phyloP scores from a whole-genome alignment of 1,140 invertebrate species.

The Halyomorpha halys region DNA sequence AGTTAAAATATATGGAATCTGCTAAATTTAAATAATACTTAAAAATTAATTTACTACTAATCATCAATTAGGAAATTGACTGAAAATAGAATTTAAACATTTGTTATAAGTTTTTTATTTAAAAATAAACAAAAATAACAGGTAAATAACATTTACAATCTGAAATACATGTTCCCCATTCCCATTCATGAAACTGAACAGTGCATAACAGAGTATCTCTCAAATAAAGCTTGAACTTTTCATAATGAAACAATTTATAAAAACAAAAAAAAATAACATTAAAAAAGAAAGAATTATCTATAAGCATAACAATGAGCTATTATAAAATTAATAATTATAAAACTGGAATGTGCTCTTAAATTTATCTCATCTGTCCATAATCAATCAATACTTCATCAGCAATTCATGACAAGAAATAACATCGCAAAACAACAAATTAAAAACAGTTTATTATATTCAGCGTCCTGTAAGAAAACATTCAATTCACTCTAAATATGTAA shows the following conservation, averaged over 20 bases:
- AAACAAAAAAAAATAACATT: background rate
- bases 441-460: no score
- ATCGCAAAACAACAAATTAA: no score
- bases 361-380: background rate
- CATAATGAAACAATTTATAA: constrained; percentile 10
- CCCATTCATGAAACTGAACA: constrained; percentile 25
- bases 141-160: constrained; percentile 23
- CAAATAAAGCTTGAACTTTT: constrained; percentile 15
- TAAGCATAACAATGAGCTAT: constrained; percentile 5
- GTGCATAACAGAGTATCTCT: constrained; percentile 21
- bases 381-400: constrained; percentile 1
- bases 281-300: constrained; percentile 9
- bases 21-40: no score
- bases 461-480: no score
- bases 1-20: no score
- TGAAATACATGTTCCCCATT: constrained; percentile 22
- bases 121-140: constrained; percentile 26
- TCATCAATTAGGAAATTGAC: no score
- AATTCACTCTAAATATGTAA: no score
- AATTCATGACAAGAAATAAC: no score
- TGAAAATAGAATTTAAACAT: background rate
- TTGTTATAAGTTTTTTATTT: constrained; percentile 24
- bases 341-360: constrained; percentile 16
- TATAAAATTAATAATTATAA: constrained; percentile 7
- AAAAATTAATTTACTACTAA: no score